These are phyloP conservation scores for Drosophila hamatofila DNA, from an alignment of 2,888 invertebrate species.

Conservation along the genomic window DNA sequence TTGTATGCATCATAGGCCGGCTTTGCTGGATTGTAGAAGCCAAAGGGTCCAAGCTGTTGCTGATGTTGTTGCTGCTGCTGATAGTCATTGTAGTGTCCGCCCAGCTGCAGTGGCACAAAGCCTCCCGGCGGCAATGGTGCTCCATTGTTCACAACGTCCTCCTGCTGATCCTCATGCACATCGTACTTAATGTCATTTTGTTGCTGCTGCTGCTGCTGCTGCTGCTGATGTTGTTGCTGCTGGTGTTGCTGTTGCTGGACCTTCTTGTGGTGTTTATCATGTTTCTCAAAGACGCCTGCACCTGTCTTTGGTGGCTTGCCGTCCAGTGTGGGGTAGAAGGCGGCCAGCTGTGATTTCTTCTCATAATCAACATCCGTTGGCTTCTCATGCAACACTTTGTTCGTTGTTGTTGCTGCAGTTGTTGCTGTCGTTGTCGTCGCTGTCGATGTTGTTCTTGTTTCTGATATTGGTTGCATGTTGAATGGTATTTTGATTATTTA, in stretches of 20 bases:
- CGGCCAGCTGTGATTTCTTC: constrained; percentile 67
- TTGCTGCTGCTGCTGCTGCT: constrained; percentile 71
- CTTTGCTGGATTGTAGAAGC: constrained; percentile 83
- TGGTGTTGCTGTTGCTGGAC: constrained; percentile 56
- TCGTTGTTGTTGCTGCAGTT: constrained; percentile 34
- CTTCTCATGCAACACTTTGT: constrained; percentile 36
- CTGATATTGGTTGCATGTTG: constrained; percentile 73
- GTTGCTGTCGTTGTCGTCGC: constrained; percentile 48
- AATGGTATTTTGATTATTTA: constrained; percentile 74
- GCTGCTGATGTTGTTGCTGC: constrained; percentile 70
- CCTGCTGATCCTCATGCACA: constrained; percentile 79
- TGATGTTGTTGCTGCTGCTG: constrained; percentile 72
- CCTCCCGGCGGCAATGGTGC: constrained; percentile 63
- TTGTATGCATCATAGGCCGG: constrained; percentile 81
- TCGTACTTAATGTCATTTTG: constrained; percentile 83
- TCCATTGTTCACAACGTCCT: constrained; percentile 62
- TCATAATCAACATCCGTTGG: constrained; percentile 61
- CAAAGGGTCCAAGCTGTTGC: constrained; percentile 76
- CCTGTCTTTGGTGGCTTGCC: constrained; percentile 83
- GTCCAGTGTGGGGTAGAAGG: constrained; percentile 84
- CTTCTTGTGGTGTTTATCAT: constrained; percentile 80
- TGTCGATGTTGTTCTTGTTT: constrained; percentile 63
- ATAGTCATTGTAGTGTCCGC: constrained; percentile 83
- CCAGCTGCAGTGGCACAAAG: constrained; percentile 85
- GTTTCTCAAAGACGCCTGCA: constrained; percentile 70